These are phyloP conservation scores for Pyrgus malvae DNA, from an alignment of 2,888 invertebrate species.

Conservation along the genomic window DNA sequence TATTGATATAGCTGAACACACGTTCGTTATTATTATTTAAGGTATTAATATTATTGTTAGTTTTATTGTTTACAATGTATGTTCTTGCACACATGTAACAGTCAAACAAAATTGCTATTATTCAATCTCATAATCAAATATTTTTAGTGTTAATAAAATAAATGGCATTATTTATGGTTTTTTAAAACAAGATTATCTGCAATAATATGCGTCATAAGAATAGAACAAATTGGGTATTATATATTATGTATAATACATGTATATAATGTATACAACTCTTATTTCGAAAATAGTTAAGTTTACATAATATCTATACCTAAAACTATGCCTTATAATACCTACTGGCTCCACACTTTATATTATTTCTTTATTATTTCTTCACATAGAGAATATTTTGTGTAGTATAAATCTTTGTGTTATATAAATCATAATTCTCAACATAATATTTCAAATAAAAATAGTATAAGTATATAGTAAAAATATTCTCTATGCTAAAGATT, in stretches of 20 bases:
- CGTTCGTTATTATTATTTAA: constrained; percentile 8
- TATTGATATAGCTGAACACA: constrained; percentile 38
- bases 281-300: constrained; percentile 2
- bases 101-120: too few relatives aligned
- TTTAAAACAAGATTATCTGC: too few relatives aligned
- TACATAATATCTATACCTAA: neutral
- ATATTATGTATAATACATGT: neutral
- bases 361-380: neutral
- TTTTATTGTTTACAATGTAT: neutral
- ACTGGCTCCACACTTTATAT: constrained; percentile 3
- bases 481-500: constrained; percentile 8
- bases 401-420: too few relatives aligned
- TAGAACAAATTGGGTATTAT: too few relatives aligned
- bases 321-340: constrained; percentile 2
- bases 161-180: too few relatives aligned
- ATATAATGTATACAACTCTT: constrained; percentile 3
- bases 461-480: neutral
- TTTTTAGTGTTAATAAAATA: too few relatives aligned
- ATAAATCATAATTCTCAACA: neutral
- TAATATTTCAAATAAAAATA: neutral
- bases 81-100: neutral
- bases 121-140: too few relatives aligned
- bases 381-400: constrained; percentile 9
- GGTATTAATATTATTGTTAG: neutral
- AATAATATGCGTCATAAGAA: too few relatives aligned